A percentile compares a stretch with the other conserved stretches of the same genome.
phyloP scores from a whole-genome alignment of 1,140 invertebrate species.

The Drosophila kohkoa region DNA sequence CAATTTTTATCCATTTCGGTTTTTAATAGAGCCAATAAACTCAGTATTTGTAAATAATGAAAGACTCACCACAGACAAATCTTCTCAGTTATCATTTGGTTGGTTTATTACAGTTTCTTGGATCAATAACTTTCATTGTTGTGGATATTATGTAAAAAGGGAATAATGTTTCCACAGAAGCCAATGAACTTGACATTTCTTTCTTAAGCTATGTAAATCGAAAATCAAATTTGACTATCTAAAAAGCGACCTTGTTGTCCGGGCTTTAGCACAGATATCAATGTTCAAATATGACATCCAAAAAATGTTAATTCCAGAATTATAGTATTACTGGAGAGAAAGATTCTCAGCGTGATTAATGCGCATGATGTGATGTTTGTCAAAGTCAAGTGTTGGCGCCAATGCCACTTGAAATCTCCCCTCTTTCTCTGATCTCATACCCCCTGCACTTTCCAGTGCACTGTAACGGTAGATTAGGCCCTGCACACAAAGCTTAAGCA shows the following conservation, averaged over 20 bases:
- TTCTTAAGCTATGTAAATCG: conserved; percentile 20
- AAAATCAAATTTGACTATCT: not conserved
- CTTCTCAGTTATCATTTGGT: no score
- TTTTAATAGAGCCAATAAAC: no score
- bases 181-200: conserved; percentile 54
- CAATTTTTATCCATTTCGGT: no score
- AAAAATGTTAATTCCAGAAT: conserved; percentile 17
- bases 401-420: conserved; percentile 62
- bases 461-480: conserved; percentile 55
- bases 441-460: conserved; percentile 51
- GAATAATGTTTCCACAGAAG: conserved; percentile 17
- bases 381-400: conserved; percentile 83
- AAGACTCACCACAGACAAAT: no score
- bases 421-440: not conserved
- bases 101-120: not conserved
- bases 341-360: conserved; percentile 49
- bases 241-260: conserved; percentile 32
- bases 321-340: conserved; percentile 7
- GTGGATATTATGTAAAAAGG: not conserved
- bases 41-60: no score
- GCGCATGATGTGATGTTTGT: conserved; percentile 65
- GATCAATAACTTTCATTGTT: not conserved
- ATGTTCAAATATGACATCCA: conserved; percentile 53
- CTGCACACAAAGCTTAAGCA: conserved; percentile 11
- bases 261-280: not conserved